Evolutionary conservation across 2,888 invertebrate genomes (phyloP).

Genomic region (Troides oblongomaculatus): DNA sequence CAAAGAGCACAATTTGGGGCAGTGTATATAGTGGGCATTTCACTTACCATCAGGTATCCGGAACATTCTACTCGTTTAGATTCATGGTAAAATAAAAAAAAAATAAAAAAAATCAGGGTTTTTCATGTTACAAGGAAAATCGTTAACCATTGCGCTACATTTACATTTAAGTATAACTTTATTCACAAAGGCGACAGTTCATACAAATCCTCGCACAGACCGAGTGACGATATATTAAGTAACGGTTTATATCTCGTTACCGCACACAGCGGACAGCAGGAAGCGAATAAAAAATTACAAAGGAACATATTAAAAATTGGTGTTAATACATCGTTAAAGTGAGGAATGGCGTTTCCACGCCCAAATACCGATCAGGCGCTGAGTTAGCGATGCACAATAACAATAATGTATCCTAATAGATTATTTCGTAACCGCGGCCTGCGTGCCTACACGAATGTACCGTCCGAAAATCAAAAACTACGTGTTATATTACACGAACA

Average conservation of each 20-base stretch:
- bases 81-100: too few relatives aligned
- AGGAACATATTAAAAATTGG: constrained; percentile 35
- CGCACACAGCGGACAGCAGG: constrained; percentile 12
- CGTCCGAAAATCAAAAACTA: constrained; percentile 31
- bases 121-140: too few relatives aligned
- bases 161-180: too few relatives aligned
- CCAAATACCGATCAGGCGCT: constrained; percentile 29
- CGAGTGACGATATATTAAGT: not conserved
- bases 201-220: too few relatives aligned
- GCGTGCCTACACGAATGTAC: constrained; percentile 55
- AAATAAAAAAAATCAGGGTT: too few relatives aligned
- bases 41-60: too few relatives aligned
- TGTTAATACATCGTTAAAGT: constrained; percentile 31
- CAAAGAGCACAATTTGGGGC: too few relatives aligned
- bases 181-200: too few relatives aligned
- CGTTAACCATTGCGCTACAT: too few relatives aligned
- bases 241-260: not conserved
- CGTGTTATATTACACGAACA: not conserved
- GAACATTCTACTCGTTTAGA: too few relatives aligned
- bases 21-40: too few relatives aligned
- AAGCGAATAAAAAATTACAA: constrained; percentile 30
- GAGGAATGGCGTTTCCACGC: constrained; percentile 23
- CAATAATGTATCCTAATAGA: constrained; percentile 29
- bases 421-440: constrained; percentile 34
- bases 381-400: constrained; percentile 28